phyloP scores from a whole-genome alignment of 2,888 invertebrate genomes.

The Cordylochernes scorpioides region DNA sequence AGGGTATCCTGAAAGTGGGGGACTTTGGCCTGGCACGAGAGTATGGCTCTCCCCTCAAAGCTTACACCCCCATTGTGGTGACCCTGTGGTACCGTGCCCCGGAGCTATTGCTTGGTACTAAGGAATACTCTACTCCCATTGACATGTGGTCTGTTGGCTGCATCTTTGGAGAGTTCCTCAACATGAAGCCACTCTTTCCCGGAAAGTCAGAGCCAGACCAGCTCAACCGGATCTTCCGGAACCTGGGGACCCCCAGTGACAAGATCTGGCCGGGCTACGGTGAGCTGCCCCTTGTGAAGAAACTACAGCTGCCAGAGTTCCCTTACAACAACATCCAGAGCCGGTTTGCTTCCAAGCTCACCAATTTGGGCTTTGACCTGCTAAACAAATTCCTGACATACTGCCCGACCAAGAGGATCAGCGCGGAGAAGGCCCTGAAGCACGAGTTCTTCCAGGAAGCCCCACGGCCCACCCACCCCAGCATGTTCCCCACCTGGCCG shows the following conservation, averaged over 20 bases:
- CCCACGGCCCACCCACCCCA: conserved; percentile 75
- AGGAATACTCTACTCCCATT: conserved; percentile 76
- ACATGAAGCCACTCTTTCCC: conserved; percentile 82
- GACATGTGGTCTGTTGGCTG: conserved; percentile 95
- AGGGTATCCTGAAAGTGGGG: conserved; percentile 33
- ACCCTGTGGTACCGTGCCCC: conserved; percentile 96
- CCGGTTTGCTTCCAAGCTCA: conserved; percentile 29
- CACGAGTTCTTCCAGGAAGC: conserved; percentile 58
- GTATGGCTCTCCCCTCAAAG: conserved; percentile 84
- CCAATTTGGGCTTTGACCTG: conserved; percentile 33
- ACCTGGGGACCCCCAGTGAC: conserved; percentile 84
- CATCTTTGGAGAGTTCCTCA: conserved; percentile 82
- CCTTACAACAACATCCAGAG: conserved; percentile 52
- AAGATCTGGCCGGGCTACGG: conserved; percentile 83
- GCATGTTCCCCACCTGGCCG: conserved; percentile 98
- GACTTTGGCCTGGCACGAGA: conserved; percentile 95
- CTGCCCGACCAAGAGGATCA: conserved; percentile 56
- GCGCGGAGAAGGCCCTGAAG: conserved; percentile 59
- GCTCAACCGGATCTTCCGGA: conserved; percentile 61
- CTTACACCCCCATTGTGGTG: conserved; percentile 88
- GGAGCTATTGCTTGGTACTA: conserved; percentile 64
- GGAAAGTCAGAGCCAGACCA: conserved; percentile 92
- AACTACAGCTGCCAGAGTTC: conserved; percentile 71
- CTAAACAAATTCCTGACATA: conserved; percentile 59
- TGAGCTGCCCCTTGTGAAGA: conserved; percentile 68